Evolutionary conservation across 1,140 invertebrate genomes (phyloP), one percentile per base, ranked within the genome.

Genomic region (Pinna nobilis): DNA sequence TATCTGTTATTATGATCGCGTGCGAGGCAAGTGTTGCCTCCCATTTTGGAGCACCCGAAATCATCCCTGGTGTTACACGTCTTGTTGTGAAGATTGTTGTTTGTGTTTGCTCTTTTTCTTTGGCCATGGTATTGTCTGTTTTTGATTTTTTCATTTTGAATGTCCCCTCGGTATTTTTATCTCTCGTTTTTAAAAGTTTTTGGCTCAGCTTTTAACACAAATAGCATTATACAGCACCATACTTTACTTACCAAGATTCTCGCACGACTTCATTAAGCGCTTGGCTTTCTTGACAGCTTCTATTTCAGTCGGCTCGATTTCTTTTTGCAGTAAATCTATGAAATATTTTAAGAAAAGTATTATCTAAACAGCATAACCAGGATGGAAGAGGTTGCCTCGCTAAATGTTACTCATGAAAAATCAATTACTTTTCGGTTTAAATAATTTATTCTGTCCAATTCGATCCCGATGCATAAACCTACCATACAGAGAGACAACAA

Each of bases 221-320:
- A 50, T 3, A 28, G 5, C 30, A 32, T 50, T 3, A 39, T 65
- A 23, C 7, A 7, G 55, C 4, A 60, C 15, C 9, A 49, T 23
- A 44, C 1, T 28, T 11, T 39, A 41, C 13, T 67, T 91, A 96
- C 94, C 92, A 87, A 94, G 92, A 87, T 96, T 93, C 92, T 95
- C 94, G 88, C 95, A 96, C 28, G 94, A 94, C 76, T 92, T 93
- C 90, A 94, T 95, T 89, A 95, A 95, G 63, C 91, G 91, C 91
- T 95, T 95, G 9, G 94, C 94, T 89, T 95, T 95, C 32, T 91
- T 90, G 0, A 94, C 95, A 0, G 94, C 93, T 60, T 92, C 91
- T 83, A 92, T 94, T 83, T 95, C 94, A 1, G 90, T 76, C 0
- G 86, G 79, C 64, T 91, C 91, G 1, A 93, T 88, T 0, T 92